Conservation (phyloP, 1,140 invertebrate species). For the Teleopsis dalmanni region DNA sequence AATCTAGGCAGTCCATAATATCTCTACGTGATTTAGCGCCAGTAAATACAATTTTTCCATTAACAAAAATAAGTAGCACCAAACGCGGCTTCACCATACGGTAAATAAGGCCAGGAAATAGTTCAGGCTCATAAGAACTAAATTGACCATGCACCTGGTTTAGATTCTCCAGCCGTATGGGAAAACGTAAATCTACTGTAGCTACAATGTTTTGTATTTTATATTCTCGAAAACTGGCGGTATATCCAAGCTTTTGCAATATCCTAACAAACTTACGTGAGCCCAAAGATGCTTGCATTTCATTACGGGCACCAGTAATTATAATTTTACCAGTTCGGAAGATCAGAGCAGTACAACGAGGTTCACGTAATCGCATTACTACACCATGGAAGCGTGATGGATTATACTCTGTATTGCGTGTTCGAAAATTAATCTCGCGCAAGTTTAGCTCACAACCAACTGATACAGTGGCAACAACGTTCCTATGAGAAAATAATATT, state of each 20-base stretch:
- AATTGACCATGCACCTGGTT: constrained; percentile 94
- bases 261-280: constrained; percentile 97
- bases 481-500: constrained; percentile 52
- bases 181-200: constrained; percentile 95
- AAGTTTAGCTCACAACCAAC: constrained; percentile 80
- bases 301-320: constrained; percentile 95
- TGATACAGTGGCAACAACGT: constrained; percentile 93
- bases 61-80: constrained; percentile 94
- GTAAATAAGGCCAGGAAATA: constrained; percentile 97
- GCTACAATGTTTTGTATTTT: constrained; percentile 99
- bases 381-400: constrained; percentile 96
- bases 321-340: constrained; percentile 99
- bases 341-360: constrained; percentile 92
- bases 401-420: constrained; percentile 98
- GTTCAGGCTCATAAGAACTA: constrained; percentile 81
- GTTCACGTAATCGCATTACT: constrained; percentile 96
- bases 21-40: constrained; percentile 89
- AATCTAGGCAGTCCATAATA: constrained; percentile 90
- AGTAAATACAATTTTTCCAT: constrained; percentile 94
- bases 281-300: constrained; percentile 86
- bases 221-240: constrained; percentile 93
- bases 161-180: constrained; percentile 91
- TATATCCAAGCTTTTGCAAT: constrained; percentile 94
- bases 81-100: constrained; percentile 94
- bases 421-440: constrained; percentile 88